These are phyloP conservation scores for Athene cunicularia DNA, from an alignment of 2,113 vertebrate species.

Conservation along the genomic window DNA sequence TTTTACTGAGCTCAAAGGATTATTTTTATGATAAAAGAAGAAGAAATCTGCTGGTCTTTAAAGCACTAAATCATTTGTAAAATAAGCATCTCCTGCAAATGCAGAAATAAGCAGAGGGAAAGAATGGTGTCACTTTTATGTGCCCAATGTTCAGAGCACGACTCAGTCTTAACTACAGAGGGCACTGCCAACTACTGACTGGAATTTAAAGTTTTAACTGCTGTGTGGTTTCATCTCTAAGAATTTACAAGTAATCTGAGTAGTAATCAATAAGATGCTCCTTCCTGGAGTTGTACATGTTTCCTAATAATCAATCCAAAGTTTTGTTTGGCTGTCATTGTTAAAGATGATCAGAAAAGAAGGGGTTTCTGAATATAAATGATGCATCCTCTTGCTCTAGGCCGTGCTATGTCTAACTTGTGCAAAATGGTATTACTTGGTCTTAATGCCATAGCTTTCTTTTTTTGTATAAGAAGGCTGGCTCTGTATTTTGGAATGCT, in stretches of 20 bases:
- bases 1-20: background rate
- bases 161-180: background rate
- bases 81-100: background rate
- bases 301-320: background rate
- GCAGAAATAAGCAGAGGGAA: background rate
- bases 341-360: background rate
- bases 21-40: background rate
- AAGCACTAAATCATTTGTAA: background rate
- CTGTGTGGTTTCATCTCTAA: background rate
- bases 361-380: constrained; percentile 1
- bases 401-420: background rate
- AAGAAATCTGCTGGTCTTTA: background rate
- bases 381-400: background rate
- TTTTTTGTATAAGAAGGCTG: constrained; percentile 12
- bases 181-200: background rate
- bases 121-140: background rate
- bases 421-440: constrained; percentile 3
- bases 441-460: constrained; percentile 9
- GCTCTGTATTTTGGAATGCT: constrained; percentile 55
- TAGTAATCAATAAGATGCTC: background rate
- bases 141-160: background rate
- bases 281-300: background rate
- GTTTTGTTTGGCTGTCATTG: background rate
- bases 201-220: background rate
- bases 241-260: background rate